Percentiles rank a stretch among this genome's conserved stretches.
These are phyloP conservation scores for Acrossocheilus wenchowensis DNA, from an alignment of 2,797 vertebrate genomes.

Conservation along the genomic window DNA sequence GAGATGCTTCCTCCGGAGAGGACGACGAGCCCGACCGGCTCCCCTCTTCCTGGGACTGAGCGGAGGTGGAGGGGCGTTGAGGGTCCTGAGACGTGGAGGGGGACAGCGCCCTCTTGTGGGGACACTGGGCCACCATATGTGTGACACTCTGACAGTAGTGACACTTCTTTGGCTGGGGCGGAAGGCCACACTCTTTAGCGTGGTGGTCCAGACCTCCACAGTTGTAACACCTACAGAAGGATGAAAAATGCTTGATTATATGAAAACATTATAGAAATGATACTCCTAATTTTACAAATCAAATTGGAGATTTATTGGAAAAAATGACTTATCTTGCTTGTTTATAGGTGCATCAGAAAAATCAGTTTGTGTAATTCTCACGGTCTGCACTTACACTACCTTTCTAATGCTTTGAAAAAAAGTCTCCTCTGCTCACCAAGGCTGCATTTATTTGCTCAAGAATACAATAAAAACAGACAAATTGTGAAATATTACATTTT, in stretches of 20 bases:
- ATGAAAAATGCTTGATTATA: not conserved
- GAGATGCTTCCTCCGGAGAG: slow-evolving; percentile 77
- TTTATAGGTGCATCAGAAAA: not conserved
- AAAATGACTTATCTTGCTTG: not conserved
- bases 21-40: slow-evolving; percentile 76
- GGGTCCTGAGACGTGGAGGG: slow-evolving; percentile 88
- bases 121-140: slow-evolving; percentile 98
- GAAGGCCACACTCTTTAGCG: slow-evolving; percentile 97
- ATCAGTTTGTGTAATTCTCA: no score
- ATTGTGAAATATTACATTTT: not conserved
- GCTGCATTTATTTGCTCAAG: not conserved
- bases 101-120: slow-evolving; percentile 84
- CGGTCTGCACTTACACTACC: not conserved
- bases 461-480: not conserved
- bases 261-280: not conserved
- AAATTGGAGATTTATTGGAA: not conserved
- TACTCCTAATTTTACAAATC: not conserved
- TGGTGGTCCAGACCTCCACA: slow-evolving; percentile 97
- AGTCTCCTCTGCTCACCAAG: not conserved
- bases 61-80: slow-evolving; percentile 75
- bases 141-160: slow-evolving; percentile 98
- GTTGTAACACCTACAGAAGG: slow-evolving; percentile 90
- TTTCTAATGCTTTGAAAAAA: not conserved
- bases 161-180: slow-evolving; percentile 98
- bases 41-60: slow-evolving; percentile 84